phyloP scores from a whole-genome alignment of 2,888 invertebrate genomes.

The Apeira syringaria region DNA sequence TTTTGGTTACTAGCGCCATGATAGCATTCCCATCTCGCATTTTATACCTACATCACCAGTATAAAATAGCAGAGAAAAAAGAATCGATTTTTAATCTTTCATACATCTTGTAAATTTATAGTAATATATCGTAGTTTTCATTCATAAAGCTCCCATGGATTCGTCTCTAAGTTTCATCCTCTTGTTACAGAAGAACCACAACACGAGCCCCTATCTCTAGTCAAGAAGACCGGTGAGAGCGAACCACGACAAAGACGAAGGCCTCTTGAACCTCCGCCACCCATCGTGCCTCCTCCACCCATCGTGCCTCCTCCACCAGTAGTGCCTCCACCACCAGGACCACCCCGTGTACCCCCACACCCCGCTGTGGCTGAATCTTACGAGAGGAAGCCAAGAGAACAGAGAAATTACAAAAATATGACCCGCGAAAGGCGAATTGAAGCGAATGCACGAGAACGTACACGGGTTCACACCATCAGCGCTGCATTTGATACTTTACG shows the following conservation, averaged over 20 bases:
- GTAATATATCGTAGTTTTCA: no score
- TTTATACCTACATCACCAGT: no score
- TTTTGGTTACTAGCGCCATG: no score
- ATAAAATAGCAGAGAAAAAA: no score
- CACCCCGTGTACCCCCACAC: slow-evolving; percentile 80
- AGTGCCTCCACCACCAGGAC: slow-evolving; percentile 42
- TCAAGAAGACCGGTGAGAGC: slow-evolving; percentile 68
- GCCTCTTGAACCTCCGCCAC: slow-evolving; percentile 58
- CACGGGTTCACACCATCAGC: slow-evolving; percentile 97
- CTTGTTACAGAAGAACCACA: slow-evolving; percentile 76
- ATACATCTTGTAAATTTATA: no score
- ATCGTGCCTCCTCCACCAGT: slow-evolving; percentile 30
- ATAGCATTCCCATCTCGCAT: no score
- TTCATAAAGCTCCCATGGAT: no score
- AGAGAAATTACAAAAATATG: slow-evolving; percentile 97
- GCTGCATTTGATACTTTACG: slow-evolving; percentile 96
- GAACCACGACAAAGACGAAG: slow-evolving; percentile 61
- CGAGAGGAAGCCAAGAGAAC: slow-evolving; percentile 87
- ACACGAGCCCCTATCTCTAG: slow-evolving; percentile 86
- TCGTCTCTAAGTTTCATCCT: no score
- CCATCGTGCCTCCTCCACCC: slow-evolving; percentile 47
- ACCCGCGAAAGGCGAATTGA: slow-evolving; percentile 96
- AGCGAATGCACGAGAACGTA: slow-evolving; percentile 96
- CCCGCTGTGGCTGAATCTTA: slow-evolving; percentile 76
- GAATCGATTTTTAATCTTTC: no score